Percentiles rank a stretch among this genome's conserved stretches.
Evolutionary conservation across 1,140 invertebrate species (phyloP).

Genomic region (Cyphomyrmex costatus): DNA sequence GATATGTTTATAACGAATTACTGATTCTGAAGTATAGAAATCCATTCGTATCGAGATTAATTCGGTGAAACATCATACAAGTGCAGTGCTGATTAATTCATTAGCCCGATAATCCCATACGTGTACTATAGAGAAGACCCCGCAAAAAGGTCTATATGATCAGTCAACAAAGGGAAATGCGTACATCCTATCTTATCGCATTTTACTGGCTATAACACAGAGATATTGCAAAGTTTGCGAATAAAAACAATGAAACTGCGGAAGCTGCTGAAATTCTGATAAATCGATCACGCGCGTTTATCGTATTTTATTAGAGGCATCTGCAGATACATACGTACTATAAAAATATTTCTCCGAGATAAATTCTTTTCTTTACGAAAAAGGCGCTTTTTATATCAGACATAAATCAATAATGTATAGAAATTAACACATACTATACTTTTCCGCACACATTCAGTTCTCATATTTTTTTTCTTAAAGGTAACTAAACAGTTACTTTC

Average conservation of each 20-base stretch:
- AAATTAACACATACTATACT: neutral
- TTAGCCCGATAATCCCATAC: slow-evolving; percentile 27
- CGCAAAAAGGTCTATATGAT: slow-evolving; percentile 7
- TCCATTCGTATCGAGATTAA: slow-evolving; percentile 18
- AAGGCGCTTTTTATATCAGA: neutral
- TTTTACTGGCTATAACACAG: slow-evolving; percentile 11
- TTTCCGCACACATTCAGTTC: neutral
- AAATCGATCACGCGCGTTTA: slow-evolving; percentile 23
- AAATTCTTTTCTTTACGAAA: slow-evolving; percentile 1
- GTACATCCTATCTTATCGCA: slow-evolving; percentile 44
- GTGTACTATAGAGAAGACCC: neutral
- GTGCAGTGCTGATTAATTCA: slow-evolving; percentile 33
- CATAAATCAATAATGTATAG: neutral
- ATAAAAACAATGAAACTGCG: slow-evolving; percentile 19
- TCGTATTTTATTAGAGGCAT: slow-evolving; percentile 17
- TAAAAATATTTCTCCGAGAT: neutral
- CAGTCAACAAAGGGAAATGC: slow-evolving; percentile 48
- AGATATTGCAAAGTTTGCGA: slow-evolving; percentile 21
- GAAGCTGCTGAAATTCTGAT: neutral
- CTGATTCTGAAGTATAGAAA: neutral
- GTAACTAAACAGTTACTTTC: neutral
- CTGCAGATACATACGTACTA: neutral
- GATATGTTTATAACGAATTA: slow-evolving; percentile 2
- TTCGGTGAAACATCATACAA: slow-evolving; percentile 6
- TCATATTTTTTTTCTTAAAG: neutral